Evolutionary conservation across 2,797 vertebrate species (phyloP), one percentile per base, ranked within the genome.

Genomic region (Crenuchus spilurus): DNA sequence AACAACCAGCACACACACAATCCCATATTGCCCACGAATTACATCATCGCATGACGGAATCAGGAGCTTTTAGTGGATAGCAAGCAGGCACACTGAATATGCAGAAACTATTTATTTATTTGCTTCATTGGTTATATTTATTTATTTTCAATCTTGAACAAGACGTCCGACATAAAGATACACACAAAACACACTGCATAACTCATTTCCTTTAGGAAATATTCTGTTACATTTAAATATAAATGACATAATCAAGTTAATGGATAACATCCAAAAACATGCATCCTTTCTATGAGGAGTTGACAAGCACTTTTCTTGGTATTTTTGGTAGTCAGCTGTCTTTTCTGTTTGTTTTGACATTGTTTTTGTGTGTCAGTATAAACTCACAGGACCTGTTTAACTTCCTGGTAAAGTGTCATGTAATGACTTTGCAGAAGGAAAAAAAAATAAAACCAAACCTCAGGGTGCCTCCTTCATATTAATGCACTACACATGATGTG

Each of bases 371-470:
- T 62, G 6, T 57, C 30, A 30, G 46, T 22, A 22, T 42, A 74
- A 68, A 79, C 76, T 42, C 37, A 83, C 85, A 72, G 76, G 78
- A 87, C 85, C 83, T 74, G 83, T 88, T 83, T 80, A 82, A 75
- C 87, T 72, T 84, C 88, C 75, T 74, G 79, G 49, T 54, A 75
- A 71, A 81, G 70, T 54, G 58, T 61, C 37, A 75, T 72, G 78
- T 83, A 76, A 74, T 39, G 73, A 24, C 18, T 31, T 26, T 48
- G 31, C 4, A 4, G 28, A 48, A n/a, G 48, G 16, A 65, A 51
- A 49, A 51, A 30, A 66, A 51, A 22, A 2, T 55, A 28, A 28
- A n/a, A 48, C 44, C n/a, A 13, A 13, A 51, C 6, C 26, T 54
- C 5, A 30, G 31, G 2, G 28, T 31, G 28, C 1, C 28, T 57